phyloP scores from a whole-genome alignment of 2,888 invertebrate species.

The Tetranychus truncatus region DNA sequence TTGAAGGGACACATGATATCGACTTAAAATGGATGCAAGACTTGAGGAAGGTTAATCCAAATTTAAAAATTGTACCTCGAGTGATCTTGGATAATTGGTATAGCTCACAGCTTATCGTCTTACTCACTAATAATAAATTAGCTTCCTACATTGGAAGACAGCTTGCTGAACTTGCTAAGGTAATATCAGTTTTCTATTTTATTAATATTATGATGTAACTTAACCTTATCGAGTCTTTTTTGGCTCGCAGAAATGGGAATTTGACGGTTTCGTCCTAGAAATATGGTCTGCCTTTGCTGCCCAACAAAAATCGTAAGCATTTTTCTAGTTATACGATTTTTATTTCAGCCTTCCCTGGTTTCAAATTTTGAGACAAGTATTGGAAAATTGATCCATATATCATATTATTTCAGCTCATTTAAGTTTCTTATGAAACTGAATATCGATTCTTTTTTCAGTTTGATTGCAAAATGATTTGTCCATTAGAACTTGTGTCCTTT shows the following conservation, averaged over 20 bases:
- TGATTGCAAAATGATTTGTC: too few relatives aligned
- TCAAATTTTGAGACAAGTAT: too few relatives aligned
- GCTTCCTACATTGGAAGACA: constrained; percentile 43
- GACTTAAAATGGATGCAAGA: constrained; percentile 62
- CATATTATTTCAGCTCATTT: neutral
- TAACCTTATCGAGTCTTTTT: too few relatives aligned
- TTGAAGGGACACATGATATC: constrained; percentile 47
- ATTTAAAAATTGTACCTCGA: constrained; percentile 47
- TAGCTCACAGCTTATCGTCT: constrained; percentile 48
- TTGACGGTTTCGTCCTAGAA: constrained; percentile 77
- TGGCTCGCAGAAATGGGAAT: constrained; percentile 56
- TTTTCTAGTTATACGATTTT: neutral
- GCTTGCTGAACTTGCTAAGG: constrained; percentile 44
- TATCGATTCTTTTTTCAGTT: too few relatives aligned
- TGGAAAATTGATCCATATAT: too few relatives aligned
- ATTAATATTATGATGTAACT: neutral
- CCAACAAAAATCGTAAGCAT: constrained; percentile 37
- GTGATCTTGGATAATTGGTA: constrained; percentile 74
- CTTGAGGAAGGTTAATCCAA: constrained; percentile 40
- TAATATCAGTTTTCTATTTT: constrained; percentile 33
- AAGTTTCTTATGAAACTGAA: too few relatives aligned
- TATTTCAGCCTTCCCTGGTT: too few relatives aligned
- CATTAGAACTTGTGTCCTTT: too few relatives aligned
- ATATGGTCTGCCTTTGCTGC: constrained; percentile 54
- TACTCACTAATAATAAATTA: constrained; percentile 37